Percentiles rank a stretch among this genome's conserved stretches.
Conservation (phyloP, 2,797 vertebrate genomes). For the Podargus strigoides region DNA sequence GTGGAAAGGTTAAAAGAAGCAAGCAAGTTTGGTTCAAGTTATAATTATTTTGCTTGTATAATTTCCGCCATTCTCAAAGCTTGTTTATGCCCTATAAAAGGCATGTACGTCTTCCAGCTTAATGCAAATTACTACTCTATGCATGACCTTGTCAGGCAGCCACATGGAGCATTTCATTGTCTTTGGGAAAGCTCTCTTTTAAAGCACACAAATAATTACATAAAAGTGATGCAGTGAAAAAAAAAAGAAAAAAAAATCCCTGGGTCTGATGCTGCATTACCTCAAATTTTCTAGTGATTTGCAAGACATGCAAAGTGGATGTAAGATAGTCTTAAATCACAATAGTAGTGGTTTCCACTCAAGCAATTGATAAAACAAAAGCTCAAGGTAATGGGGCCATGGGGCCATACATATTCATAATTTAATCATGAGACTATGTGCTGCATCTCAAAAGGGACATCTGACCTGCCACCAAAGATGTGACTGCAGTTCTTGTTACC, state of each 20-base stretch:
- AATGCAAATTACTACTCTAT: not conserved
- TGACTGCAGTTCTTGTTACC: not conserved
- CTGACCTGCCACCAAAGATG: not conserved
- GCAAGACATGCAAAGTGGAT: not conserved
- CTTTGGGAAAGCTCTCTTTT: not conserved
- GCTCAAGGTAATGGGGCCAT: not conserved
- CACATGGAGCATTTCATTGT: not conserved
- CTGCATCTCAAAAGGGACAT: not conserved
- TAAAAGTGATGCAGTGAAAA: not conserved
- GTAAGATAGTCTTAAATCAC: not conserved
- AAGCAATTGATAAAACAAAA: not conserved
- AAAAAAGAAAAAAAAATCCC: not conserved
- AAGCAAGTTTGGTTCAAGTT: not conserved
- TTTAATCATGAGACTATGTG: not conserved
- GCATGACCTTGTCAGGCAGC: slow-evolving; percentile 38
- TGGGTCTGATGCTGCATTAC: not conserved
- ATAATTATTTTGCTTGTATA: slow-evolving; percentile 34
- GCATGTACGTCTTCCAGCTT: not conserved
- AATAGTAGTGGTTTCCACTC: not conserved
- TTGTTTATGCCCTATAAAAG: slow-evolving; percentile 18
- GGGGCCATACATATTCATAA: not conserved
- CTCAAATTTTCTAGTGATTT: not conserved
- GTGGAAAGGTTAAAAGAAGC: slow-evolving; percentile 17
- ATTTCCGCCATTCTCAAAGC: slow-evolving; percentile 11
- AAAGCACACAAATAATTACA: not conserved